Evolutionary conservation across 2,888 invertebrate genomes (phyloP).

Genomic region (Parasteatoda lunata): DNA sequence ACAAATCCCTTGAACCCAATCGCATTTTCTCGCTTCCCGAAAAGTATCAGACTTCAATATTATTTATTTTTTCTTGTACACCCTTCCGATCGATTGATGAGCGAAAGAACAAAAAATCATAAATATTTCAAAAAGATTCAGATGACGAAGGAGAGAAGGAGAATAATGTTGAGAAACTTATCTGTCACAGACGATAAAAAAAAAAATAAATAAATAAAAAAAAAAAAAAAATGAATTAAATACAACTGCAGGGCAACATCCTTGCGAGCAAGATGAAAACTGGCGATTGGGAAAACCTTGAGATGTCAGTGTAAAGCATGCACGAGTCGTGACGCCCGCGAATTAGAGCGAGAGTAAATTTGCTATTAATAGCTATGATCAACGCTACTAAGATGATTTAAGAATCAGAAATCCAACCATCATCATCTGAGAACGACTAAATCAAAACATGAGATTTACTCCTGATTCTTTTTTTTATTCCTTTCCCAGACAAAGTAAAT

Average conservation of each 20-base stretch:
- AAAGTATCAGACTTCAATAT: neutral
- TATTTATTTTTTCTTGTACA: neutral
- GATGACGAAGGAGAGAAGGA: too few relatives aligned
- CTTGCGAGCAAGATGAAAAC: neutral
- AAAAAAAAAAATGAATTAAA: neutral
- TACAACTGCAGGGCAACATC: neutral
- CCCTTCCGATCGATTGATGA: constrained; percentile 21
- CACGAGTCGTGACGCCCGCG: constrained; percentile 40
- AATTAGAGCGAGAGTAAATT: constrained; percentile 51
- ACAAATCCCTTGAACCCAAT: neutral
- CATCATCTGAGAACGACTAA: too few relatives aligned
- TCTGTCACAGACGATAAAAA: neutral
- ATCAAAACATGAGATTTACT: too few relatives aligned
- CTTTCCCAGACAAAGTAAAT: too few relatives aligned
- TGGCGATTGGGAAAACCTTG: constrained; percentile 23
- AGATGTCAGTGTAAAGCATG: constrained; percentile 42
- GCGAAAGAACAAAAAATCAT: neutral
- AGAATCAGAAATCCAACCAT: too few relatives aligned
- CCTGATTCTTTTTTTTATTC: too few relatives aligned
- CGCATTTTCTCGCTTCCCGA: neutral
- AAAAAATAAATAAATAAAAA: neutral
- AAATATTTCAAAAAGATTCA: too few relatives aligned
- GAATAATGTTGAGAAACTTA: neutral
- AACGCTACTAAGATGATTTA: neutral
- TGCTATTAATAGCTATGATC: constrained; percentile 54